Evolutionary conservation across 2,797 vertebrate species (phyloP), one percentile per base, ranked within the genome.

Genomic region (Triplophysa yarkandensis): DNA sequence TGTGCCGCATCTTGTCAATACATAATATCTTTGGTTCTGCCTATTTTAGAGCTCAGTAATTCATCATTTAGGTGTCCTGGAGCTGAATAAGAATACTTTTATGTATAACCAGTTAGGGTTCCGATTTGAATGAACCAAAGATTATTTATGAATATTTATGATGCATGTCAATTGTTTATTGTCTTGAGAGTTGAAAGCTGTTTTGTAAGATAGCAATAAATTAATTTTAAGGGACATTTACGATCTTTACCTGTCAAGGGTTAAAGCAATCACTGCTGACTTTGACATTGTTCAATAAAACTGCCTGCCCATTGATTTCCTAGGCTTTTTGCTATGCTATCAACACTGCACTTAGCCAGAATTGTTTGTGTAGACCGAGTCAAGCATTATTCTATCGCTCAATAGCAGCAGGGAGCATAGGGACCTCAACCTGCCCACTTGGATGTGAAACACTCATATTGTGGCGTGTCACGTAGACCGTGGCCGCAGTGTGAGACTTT

Each of bases 321-420:
- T 13, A 2, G 10, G 7, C 17, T 68, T 57, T 54, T 16, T 30
- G 23, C n/a, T 41, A 68, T 14, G 4, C 25, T 55, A 28, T 57
- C 17, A 52, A 55, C 36, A 7, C 17, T 13, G 52, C 67, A 44
- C 48, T 55, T 54, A 55, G 32, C 23, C 41, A 57, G 39, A 58
- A 46, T 19, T 70, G 54, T 21, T 9, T 2, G 28, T 46, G 1
- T 32, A 44, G 27, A 13, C 13, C 39, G 21, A 58, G 27, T 30
- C 41, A 17, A 60, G 19, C 52, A 48, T 41, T 70, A 8, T 60
- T 60, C 46, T 23, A 25, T 44, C 13, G 54, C n/a, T 32, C 28
- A 69, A 6, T 23, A 34, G 41, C 28, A 46, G 28, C 41, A 28
- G 41, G 21, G 41, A 48, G 21, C 2, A 5, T 6, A n/a, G 6